phyloP scores from a whole-genome alignment of 2,797 vertebrate species.

The Mormyrus proboscirostris region DNA sequence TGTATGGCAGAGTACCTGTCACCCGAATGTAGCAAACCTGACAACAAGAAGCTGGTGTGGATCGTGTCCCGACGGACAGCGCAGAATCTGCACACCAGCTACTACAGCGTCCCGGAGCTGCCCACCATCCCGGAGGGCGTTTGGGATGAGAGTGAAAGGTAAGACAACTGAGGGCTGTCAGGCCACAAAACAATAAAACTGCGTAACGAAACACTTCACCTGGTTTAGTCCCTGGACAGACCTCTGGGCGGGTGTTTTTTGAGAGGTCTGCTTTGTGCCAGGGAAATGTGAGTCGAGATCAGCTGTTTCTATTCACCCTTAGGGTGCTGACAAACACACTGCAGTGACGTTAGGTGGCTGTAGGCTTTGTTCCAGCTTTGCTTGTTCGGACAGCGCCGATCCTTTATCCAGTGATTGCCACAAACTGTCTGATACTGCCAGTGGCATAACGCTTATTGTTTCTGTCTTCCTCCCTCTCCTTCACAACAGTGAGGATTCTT shows the following conservation, averaged over 20 bases:
- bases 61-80: slow-evolving; percentile 89
- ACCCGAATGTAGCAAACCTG: slow-evolving; percentile 88
- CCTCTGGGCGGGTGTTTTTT: background rate
- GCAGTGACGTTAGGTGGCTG: background rate
- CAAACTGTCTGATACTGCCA: background rate
- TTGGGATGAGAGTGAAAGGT: slow-evolving; percentile 84
- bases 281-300: background rate
- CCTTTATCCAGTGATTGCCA: background rate
- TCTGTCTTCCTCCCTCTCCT: background rate
- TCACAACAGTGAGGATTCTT: slow-evolving; percentile 64
- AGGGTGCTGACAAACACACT: background rate
- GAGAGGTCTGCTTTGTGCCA: background rate
- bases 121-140: slow-evolving; percentile 87
- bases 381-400: background rate
- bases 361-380: background rate
- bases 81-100: slow-evolving; percentile 83
- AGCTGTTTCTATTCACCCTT: background rate
- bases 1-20: slow-evolving; percentile 88
- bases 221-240: background rate
- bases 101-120: slow-evolving; percentile 81
- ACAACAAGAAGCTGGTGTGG: slow-evolving; percentile 90
- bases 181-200: background rate
- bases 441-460: background rate
- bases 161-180: background rate
- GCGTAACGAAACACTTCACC: background rate